phyloP scores from a whole-genome alignment of 2,888 invertebrate species.

The Synanthedon vespiformis region DNA sequence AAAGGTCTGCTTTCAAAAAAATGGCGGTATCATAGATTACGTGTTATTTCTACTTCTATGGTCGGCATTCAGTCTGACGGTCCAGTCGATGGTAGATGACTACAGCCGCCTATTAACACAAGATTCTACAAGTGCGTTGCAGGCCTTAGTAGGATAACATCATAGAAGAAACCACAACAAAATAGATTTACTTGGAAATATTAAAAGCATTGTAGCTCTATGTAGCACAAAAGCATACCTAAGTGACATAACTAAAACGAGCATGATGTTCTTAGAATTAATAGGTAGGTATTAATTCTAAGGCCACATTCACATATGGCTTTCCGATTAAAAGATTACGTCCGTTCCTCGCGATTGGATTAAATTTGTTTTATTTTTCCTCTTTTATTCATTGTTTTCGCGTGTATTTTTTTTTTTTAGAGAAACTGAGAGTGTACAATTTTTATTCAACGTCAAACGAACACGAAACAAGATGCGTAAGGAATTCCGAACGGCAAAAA shows the following conservation, averaged over 20 bases:
- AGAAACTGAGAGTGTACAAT: slow-evolving; percentile 18
- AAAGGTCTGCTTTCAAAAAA: too few relatives aligned
- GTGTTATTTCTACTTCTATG: too few relatives aligned
- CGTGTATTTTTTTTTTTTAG: slow-evolving; percentile 8
- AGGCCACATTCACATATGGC: background rate
- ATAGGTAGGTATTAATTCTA: background rate
- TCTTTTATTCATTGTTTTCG: slow-evolving; percentile 9
- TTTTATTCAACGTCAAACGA: slow-evolving; percentile 25
- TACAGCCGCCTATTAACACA: too few relatives aligned
- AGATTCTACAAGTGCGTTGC: too few relatives aligned
- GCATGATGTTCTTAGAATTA: background rate
- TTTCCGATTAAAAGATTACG: background rate
- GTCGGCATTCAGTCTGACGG: too few relatives aligned
- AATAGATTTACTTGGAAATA: too few relatives aligned
- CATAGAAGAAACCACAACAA: too few relatives aligned
- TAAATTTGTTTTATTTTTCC: slow-evolving; percentile 1
- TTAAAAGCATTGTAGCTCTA: slow-evolving; percentile 6
- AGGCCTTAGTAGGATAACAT: too few relatives aligned
- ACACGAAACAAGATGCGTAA: slow-evolving; percentile 57
- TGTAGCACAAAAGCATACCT: slow-evolving; percentile 6
- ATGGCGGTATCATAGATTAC: too few relatives aligned
- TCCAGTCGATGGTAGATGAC: too few relatives aligned
- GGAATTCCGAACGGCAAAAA: slow-evolving; percentile 63
- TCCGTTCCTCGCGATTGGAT: background rate
- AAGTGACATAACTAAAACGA: background rate